Evolutionary conservation across 2,113 vertebrate species (phyloP).

Genomic region (Ptyas mucosa): DNA sequence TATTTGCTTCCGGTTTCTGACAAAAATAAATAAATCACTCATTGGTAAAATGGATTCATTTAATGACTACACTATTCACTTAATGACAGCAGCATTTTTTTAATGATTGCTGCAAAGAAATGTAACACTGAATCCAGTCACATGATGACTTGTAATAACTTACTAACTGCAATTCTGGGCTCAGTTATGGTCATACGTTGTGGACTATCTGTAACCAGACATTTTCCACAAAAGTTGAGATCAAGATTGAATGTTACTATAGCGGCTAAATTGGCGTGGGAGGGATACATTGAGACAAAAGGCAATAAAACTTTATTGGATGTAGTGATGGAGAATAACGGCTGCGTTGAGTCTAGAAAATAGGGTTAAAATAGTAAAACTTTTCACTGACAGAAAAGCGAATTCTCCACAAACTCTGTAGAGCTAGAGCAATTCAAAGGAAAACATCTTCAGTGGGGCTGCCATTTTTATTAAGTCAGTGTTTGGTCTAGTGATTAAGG

Average conservation of each 20-base stretch:
- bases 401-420: neutral
- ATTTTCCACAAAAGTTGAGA: neutral
- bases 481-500: neutral
- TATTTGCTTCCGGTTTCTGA: neutral
- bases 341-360: neutral
- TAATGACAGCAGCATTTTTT: too few species aligned
- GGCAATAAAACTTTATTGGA: neutral
- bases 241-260: neutral
- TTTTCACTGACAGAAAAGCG: neutral
- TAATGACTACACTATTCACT: neutral
- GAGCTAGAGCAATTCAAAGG: neutral
- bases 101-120: neutral
- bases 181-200: too few species aligned
- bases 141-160: neutral
- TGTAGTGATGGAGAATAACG: neutral
- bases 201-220: neutral
- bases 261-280: neutral
- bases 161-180: too few species aligned
- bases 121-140: neutral
- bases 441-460: neutral
- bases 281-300: too few species aligned
- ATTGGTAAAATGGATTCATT: neutral
- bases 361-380: neutral
- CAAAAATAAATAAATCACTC: neutral
- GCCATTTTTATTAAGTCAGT: neutral